Percentiles rank a stretch among this genome's conserved stretches.
phyloP scores from a whole-genome alignment of 2,113 vertebrate species.

The Dicrurus megarhynchus region DNA sequence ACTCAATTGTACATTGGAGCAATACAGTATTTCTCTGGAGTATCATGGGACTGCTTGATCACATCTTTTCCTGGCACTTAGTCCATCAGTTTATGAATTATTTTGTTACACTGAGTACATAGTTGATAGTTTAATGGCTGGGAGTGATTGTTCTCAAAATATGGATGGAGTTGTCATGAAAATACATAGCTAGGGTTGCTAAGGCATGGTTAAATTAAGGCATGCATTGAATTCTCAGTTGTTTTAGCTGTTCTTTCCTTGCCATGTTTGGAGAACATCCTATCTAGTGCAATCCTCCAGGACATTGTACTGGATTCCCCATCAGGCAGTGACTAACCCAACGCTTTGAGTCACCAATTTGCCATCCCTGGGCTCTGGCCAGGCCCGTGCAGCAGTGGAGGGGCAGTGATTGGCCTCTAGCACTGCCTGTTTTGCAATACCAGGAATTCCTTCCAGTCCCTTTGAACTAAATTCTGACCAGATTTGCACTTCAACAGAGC shows the following conservation, averaged over 20 bases:
- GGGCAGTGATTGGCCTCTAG: not conserved
- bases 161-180: constrained; percentile 42
- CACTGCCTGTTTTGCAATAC: not conserved
- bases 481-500: not conserved
- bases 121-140: constrained; percentile 57
- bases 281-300: not conserved
- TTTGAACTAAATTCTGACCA: constrained; percentile 32
- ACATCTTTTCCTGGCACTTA: constrained; percentile 54
- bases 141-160: constrained; percentile 51
- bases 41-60: constrained; percentile 12
- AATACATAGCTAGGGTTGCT: constrained; percentile 36
- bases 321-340: not conserved
- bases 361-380: not conserved
- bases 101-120: constrained; percentile 40
- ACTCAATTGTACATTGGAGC: not conserved
- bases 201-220: constrained; percentile 38
- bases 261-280: constrained; percentile 62
- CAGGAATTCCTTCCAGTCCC: constrained; percentile 36
- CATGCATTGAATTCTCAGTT: constrained; percentile 24
- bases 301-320: not conserved
- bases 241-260: constrained; percentile 40
- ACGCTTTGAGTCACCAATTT: not conserved
- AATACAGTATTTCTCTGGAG: constrained; percentile 4
- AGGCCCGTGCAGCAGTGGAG: not conserved
- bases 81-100: constrained; percentile 41